Evolutionary conservation across 1,140 invertebrate species (phyloP), one percentile per base, ranked within the genome.

Genomic region (Leptinotarsa undecemlineata): DNA sequence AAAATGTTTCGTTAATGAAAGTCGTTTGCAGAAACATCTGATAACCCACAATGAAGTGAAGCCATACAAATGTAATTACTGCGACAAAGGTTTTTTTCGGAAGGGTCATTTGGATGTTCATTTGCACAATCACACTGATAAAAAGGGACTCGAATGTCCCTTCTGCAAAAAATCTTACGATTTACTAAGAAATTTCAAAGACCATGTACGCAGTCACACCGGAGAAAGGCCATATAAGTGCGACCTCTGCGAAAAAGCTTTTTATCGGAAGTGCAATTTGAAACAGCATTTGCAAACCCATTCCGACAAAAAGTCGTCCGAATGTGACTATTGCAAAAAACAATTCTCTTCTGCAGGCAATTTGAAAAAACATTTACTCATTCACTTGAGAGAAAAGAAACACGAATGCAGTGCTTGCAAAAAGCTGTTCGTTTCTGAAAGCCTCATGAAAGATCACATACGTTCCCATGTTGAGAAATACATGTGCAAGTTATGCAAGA

Each of bases 181-280:
- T 4, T 20, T 19, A 20, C 14, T 15, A 1, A 15, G 14, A 17
- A 19, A 15, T 14, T 26, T 64, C 14, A 64, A 64, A 26, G 87
- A 88, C 86, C 88, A 89, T 80, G 87, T 87, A 76, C 73, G 87
- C 47, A 87, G 88, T 0, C 88, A 89, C 73, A 88, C 86, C 20
- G 87, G 87, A 76, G 88, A 88, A 64, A 80, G 87, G 42, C 88
- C 87, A 0, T 89, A 85, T 71, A 83, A 85, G 0, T 42, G 33
- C 8, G 33, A 42, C 8, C 33, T 42, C 33, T 42, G 33, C 33
- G 33, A 42, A 42, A 42, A 42, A 0, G 33, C 33, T 42, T 42
- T 42, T 42, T 42, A 42, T 42, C 33, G 33, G 33, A 42, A 42
- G 33, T 42, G 33, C 33, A 42, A 42, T 42, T 42, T 42, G 33